Evolutionary conservation across 2,797 vertebrate species (phyloP), one percentile per base, ranked within the genome.

Genomic region (Lerista edwardsae): DNA sequence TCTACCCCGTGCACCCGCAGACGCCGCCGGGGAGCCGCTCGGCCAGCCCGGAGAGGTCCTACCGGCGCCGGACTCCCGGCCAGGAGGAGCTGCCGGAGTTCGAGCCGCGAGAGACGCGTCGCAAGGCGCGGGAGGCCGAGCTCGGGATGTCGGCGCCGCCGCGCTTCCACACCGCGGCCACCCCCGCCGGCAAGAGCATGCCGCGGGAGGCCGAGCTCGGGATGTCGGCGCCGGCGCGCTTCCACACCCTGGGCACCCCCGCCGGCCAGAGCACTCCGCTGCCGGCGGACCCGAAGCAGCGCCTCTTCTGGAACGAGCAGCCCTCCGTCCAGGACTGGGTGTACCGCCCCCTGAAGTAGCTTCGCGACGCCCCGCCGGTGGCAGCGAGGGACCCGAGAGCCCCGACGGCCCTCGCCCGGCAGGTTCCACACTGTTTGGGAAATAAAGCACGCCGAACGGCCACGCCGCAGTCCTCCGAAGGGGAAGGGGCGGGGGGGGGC

Each of bases 1-100:
- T 83, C 81, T 87, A 87, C 3, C 80, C 81, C 0, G 85, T 87
- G 1, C 80, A 83, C 69, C 85, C 85, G 0, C 75, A 79, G 6
- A 83, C 85, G 4, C 85, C 85, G 0, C 75, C 81, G 0, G n/a
- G 36, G 25, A 87, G 85, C 39, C 75, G 76, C 1, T 36, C 75
- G 0, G 23, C 29, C 36, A 69, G 69, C 21, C 61, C 69, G 0
- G 61, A 75, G 7, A 51, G 75, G 2, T 0, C 0, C 19, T 29
- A 27, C n/a, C 80, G 51, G 17, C 17, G 0, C 6, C 17, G 1
- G 7, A 23, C 67, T 44, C 41, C 41, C 41, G 44, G 44, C 65
- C 75, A 55, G 55, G 82, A 84, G 4, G 75, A 84, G 12, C 71
- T 51, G 75, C 2, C 0, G 1, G 75, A 64, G 2, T 44, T 11